Evolutionary conservation across 2,797 vertebrate species (phyloP).

Genomic region (Aplochiton taeniatus): DNA sequence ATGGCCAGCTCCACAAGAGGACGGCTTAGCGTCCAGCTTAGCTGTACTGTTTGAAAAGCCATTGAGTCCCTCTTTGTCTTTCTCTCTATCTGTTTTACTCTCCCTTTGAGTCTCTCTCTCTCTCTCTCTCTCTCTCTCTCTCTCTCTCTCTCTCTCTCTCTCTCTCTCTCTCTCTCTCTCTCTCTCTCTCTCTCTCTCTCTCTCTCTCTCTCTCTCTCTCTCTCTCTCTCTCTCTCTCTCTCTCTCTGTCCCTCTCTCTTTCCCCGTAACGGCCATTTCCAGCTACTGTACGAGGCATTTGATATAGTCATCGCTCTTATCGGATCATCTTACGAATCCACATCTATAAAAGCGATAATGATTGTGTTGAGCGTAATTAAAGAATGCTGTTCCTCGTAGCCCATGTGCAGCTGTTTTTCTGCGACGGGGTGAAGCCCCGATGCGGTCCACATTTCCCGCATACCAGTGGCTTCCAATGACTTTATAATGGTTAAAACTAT

Average conservation of each 20-base stretch:
- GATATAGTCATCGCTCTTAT: constrained; percentile 63
- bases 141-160: constrained; percentile 1
- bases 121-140: constrained; percentile 22
- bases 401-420: constrained; percentile 69
- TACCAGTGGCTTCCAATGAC: constrained; percentile 71
- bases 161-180: constrained; percentile 16
- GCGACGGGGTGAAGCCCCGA: constrained; percentile 52
- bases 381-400: constrained; percentile 62
- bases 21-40: constrained; percentile 70
- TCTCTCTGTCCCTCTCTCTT: too few species aligned
- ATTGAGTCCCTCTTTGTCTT: constrained; percentile 31
- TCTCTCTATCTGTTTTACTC: constrained; percentile 14
- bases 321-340: constrained; percentile 56
- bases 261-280: too few species aligned
- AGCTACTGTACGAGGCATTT: constrained; percentile 4
- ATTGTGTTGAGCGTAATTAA: constrained; percentile 65
- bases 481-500: constrained; percentile 67
- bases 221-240: background rate
- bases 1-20: constrained; percentile 70
- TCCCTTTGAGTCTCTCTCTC: constrained; percentile 1
- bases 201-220: constrained; percentile 18
- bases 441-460: constrained; percentile 65
- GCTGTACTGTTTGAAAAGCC: constrained; percentile 63
- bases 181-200: constrained; percentile 18
- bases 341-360: constrained; percentile 54